Conservation (phyloP, 1,140 invertebrate species). For the Danaus melanippus region DNA sequence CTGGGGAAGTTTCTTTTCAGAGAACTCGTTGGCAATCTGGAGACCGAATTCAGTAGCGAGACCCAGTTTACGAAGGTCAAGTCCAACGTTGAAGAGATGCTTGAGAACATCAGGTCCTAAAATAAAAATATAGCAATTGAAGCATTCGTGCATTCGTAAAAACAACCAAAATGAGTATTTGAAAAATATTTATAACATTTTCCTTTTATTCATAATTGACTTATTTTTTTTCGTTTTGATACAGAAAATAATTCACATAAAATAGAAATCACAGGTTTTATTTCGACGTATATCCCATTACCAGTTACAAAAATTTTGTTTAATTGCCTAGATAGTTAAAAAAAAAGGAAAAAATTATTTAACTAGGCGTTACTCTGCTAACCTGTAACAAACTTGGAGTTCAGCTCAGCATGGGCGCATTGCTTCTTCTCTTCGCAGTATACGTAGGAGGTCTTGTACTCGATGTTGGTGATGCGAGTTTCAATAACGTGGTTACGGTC, state of each 20-base stretch:
- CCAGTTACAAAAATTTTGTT: too few species aligned
- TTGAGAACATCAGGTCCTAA: slow-evolving; percentile 45
- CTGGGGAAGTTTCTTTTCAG: slow-evolving; percentile 73
- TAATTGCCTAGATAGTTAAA: too few species aligned
- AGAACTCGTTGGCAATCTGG: slow-evolving; percentile 74
- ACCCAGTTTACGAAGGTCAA: slow-evolving; percentile 81
- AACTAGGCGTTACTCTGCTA: too few species aligned
- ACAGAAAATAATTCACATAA: too few species aligned
- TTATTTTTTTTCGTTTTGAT: too few species aligned
- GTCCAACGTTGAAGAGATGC: slow-evolving; percentile 45
- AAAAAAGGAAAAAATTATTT: too few species aligned
- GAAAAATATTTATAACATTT: too few species aligned
- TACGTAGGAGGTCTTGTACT: slow-evolving; percentile 78
- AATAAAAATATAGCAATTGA: background rate
- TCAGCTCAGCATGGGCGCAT: slow-evolving; percentile 80
- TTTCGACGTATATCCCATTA: too few species aligned
- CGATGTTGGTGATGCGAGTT: slow-evolving; percentile 78
- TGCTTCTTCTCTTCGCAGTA: slow-evolving; percentile 85
- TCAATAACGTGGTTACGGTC: slow-evolving; percentile 75
- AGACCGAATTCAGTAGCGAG: slow-evolving; percentile 80
- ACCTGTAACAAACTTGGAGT: slow-evolving; percentile 70
- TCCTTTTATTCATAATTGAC: too few species aligned
- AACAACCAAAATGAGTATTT: too few species aligned
- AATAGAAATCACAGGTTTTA: too few species aligned
- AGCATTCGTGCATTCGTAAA: too few species aligned